Conservation (phyloP, 2,888 invertebrate genomes). For the Caenorhabditis sulstoni region DNA sequence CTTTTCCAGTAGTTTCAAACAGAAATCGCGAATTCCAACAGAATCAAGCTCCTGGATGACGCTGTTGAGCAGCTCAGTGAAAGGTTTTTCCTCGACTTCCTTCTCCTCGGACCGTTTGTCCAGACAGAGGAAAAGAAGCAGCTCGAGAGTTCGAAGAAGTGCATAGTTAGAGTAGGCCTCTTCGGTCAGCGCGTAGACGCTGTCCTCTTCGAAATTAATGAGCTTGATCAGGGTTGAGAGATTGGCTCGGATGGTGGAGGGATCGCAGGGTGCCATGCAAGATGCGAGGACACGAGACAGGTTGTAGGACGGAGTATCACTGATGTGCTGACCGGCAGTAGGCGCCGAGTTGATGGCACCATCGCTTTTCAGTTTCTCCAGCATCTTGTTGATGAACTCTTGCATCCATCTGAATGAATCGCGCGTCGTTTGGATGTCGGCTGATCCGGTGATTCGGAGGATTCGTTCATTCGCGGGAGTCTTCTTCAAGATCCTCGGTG, state of each 20-base stretch:
- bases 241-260: slow-evolving; percentile 8
- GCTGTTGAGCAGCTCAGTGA: slow-evolving; percentile 14
- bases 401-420: slow-evolving; percentile 13
- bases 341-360: not conserved
- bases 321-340: slow-evolving; percentile 10
- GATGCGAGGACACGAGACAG: slow-evolving; percentile 32
- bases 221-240: slow-evolving; percentile 11
- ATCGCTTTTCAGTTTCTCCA: slow-evolving; percentile 25
- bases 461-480: slow-evolving; percentile 1
- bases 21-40: slow-evolving; percentile 39
- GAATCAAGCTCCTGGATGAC: slow-evolving; percentile 25
- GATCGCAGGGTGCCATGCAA: slow-evolving; percentile 27
- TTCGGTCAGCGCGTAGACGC: slow-evolving; percentile 29
- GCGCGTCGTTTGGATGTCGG: not conserved
- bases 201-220: slow-evolving; percentile 27
- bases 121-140: slow-evolving; percentile 27
- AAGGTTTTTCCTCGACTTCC: slow-evolving; percentile 11
- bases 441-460: too few species aligned
- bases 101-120: slow-evolving; percentile 33
- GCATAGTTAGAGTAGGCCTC: slow-evolving; percentile 33
- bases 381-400: slow-evolving; percentile 13
- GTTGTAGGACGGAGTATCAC: slow-evolving; percentile 41
- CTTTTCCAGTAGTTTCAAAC: slow-evolving; percentile 20
- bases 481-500: slow-evolving; percentile 5
- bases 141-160: slow-evolving; percentile 21